Percentiles rank a stretch among this genome's conserved stretches.
Evolutionary conservation across 2,888 invertebrate genomes (phyloP).

Genomic region (Micoletzkya japonica): DNA sequence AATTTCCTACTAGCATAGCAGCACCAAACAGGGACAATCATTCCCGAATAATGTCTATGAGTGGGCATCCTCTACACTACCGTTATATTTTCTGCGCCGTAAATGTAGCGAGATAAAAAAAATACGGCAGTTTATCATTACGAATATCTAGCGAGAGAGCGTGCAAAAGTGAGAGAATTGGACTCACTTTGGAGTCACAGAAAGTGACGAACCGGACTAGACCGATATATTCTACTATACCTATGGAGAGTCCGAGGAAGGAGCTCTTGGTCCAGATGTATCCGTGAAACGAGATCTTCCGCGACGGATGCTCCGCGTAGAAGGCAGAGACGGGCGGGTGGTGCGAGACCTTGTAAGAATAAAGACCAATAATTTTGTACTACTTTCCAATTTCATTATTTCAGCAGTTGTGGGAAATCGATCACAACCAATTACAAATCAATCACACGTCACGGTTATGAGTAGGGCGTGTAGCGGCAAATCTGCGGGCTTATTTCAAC

Average conservation of each 20-base stretch:
- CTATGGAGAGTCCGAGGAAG: constrained; percentile 86
- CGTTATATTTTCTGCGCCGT: not conserved
- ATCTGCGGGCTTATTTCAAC: too few species aligned
- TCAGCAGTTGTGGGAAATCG: too few species aligned
- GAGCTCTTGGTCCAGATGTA: constrained; percentile 99
- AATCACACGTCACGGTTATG: too few species aligned
- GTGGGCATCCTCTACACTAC: not conserved
- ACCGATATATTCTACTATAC: constrained; percentile 31
- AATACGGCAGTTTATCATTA: not conserved
- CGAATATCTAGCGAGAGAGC: too few species aligned
- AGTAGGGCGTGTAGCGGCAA: too few species aligned
- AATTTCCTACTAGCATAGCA: not conserved
- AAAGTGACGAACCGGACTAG: not conserved
- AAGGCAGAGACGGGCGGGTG: constrained; percentile 99
- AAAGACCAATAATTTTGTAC: too few species aligned
- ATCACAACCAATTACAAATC: too few species aligned
- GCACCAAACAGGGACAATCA: not conserved
- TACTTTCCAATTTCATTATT: too few species aligned
- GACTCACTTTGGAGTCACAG: too few species aligned
- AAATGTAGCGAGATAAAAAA: not conserved
- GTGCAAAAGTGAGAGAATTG: too few species aligned
- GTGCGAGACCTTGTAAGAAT: constrained; percentile 92
- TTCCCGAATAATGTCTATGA: not conserved
- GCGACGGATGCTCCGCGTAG: constrained; percentile 92
- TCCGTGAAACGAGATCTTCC: constrained; percentile 87